Evolutionary conservation across 2,797 vertebrate genomes (phyloP), one percentile per base, ranked within the genome.

Genomic region (Lophius americanus): DNA sequence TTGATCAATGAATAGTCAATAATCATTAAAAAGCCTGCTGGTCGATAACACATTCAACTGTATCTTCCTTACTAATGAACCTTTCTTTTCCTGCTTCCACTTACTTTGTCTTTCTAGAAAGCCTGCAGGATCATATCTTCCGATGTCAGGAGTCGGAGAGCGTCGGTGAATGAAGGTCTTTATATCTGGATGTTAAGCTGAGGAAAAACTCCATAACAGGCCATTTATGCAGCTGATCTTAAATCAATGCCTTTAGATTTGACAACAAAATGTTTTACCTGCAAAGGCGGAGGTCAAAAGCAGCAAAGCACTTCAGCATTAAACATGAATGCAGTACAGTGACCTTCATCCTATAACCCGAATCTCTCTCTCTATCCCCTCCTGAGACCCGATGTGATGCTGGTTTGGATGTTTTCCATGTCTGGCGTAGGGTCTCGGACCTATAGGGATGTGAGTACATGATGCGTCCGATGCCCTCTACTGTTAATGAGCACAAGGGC

Each of bases 321-420:
- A 77, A 64, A 64, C 12, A 60, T 66, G 50, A 49, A 62, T 48
- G 56, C 60, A 54, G 44, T 9, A 36, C 6, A 33, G 59, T 76
- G 85, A 92, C 89, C 88, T 91, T 88, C 85, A 83, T 75, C 73
- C 23, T n/a, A 11, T 62, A 70, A 77, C 75, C 68, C 33, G 12
- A 76, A 65, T 69, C 61, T 59, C 49, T 36, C 73, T 78, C 68
- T 59, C 49, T 36, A 73, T 78, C 68, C 60, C 77, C 78, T 85
- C 77, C 76, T 51, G 75, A 70, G 80, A 64, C 63, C 32, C 3
- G 62, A 79, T 43, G 68, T 52, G 77, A 78, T 70, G 81, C 74
- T 54, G 60, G 73, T 52, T 84, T 86, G 83, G 85, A 86, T 44
- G 1, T 52, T 64, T 67, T 84, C 86, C 88, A 87, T 85, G 88